Evolutionary conservation across 35 echinoderm and acorn worm genomes (phyloP), one percentile per base, ranked within the genome.

Genomic region (Amphiura filiformis): DNA sequence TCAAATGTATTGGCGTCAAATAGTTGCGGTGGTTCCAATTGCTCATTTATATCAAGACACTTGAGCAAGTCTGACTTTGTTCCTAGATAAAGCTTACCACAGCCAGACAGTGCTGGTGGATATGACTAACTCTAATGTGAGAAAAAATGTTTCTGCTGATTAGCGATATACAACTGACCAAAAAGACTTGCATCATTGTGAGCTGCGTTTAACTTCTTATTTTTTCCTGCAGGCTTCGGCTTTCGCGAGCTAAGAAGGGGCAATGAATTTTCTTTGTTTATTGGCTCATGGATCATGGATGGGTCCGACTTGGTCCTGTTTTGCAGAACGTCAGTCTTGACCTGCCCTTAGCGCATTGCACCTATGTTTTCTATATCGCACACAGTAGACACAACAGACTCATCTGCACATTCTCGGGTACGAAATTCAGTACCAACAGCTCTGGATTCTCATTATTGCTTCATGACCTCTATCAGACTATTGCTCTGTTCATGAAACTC

Each of bases 281-380:
- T 91, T 26, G 90, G 76, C 32, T 86, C 82, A 64, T 86, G 90
- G 31, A 91, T 86, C n/a, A n/a, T n/a, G n/a, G n/a, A n/a, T n/a
- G n/a, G n/a, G n/a, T n/a, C n/a, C 31, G 90, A 91, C 18, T 39
- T 65, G 28, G 32, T 91, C 31, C 90, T 38, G 31, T 81, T 76
- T 34, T 34, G 0, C n/a, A 91, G 13, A 13, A 91, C 90, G 0
- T 56, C 56, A 26, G 65, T 91, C 22, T 76, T 31, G 40, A 65
- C 86, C 23, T 92, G 49, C 17, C 39, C 39, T 47, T 82, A 92
- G 38, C 86, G 78, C 4, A 82, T 41, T 75, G 14, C 23, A 0
- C 90, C 90, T 31, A 82, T 28, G 34, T 52, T 42, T 49, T 91
- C 30, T 32, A 91, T 2, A 31, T 1, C 81, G 31, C 40, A 30